These are phyloP conservation scores for Pangasius macronema DNA, from an alignment of 2,797 vertebrate species.

Conservation along the genomic window DNA sequence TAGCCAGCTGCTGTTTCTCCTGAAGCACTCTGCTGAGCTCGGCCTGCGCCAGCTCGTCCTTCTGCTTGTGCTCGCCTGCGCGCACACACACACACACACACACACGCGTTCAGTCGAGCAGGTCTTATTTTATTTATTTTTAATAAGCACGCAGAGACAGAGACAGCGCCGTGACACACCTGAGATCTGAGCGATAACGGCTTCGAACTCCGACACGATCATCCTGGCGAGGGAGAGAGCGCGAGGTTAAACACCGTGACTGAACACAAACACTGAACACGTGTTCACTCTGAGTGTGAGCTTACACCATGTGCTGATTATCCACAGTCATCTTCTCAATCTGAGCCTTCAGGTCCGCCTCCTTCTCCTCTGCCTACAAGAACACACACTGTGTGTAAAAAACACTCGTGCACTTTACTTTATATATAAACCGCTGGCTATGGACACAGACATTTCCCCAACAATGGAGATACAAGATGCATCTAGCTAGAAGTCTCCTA, in stretches of 20 bases:
- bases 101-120: not conserved
- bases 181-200: conserved; percentile 77
- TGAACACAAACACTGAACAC: not conserved
- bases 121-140: no score
- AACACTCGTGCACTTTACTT: not conserved
- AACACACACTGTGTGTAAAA: not conserved
- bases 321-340: conserved; percentile 71
- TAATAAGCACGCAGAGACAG: not conserved
- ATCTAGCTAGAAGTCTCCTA: not conserved
- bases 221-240: conserved; percentile 69
- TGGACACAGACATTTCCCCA: not conserved
- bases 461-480: not conserved
- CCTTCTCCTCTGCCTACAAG: conserved; percentile 72
- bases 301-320: conserved; percentile 87
- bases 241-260: not conserved
- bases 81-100: not conserved
- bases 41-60: conserved; percentile 71
- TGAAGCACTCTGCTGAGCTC: conserved; percentile 73
- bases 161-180: conserved; percentile 68
- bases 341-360: conserved; percentile 73
- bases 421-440: not conserved
- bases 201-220: conserved; percentile 85
- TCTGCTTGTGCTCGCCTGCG: conserved; percentile 81
- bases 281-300: accelerated
- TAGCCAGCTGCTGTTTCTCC: conserved; percentile 83